Evolutionary conservation across 2,797 vertebrate genomes (phyloP).

Genomic region (Pipistrellus pygmaeus): DNA sequence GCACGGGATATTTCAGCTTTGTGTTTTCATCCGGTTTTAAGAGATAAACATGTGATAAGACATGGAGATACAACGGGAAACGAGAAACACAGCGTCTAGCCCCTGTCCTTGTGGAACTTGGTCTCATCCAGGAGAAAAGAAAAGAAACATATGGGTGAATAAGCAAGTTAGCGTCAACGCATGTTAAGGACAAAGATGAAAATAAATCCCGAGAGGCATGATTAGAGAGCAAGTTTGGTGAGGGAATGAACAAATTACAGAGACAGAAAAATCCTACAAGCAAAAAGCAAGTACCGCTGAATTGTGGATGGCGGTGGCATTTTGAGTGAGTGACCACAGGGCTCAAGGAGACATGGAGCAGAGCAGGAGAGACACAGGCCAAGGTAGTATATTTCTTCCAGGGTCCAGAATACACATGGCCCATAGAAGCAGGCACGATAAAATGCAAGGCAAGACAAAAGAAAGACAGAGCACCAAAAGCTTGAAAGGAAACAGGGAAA

Average conservation of each 20-base stretch:
- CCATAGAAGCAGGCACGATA: not conserved
- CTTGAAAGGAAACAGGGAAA: not conserved
- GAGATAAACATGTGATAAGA: not conserved
- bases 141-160: not conserved
- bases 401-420: not conserved
- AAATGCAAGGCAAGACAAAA: not conserved
- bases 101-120: not conserved
- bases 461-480: not conserved
- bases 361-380: too few species aligned
- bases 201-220: not conserved
- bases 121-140: not conserved
- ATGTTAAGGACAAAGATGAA: not conserved
- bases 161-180: not conserved
- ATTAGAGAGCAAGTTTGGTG: not conserved
- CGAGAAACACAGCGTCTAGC: not conserved
- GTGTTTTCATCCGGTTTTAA: not conserved
- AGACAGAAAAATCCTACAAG: not conserved
- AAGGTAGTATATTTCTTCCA: fast-evolving
- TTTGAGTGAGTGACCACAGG: not conserved
- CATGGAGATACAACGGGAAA: not conserved
- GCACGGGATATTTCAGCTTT: not conserved
- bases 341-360: not conserved
- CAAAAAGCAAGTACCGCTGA: not conserved
- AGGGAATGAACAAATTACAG: not conserved
- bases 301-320: not conserved